Percentiles rank a stretch among this genome's conserved stretches.
Evolutionary conservation across 2,797 vertebrate genomes (phyloP).

Genomic region (Gambelia wislizenii): DNA sequence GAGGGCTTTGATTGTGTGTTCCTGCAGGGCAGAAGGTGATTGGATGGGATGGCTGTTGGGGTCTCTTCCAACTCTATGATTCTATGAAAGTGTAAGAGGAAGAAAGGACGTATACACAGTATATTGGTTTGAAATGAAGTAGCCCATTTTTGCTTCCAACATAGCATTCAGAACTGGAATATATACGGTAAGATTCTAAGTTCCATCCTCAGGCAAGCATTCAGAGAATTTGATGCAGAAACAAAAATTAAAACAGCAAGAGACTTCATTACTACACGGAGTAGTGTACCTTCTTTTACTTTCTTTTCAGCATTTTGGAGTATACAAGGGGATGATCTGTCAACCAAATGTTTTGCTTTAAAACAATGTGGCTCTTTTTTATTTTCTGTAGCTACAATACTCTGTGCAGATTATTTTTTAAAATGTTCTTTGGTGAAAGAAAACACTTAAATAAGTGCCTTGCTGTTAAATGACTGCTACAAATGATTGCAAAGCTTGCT

Average conservation of each 20-base stretch:
- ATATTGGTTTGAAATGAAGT: slow-evolving; percentile 66
- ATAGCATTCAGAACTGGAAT: slow-evolving; percentile 57
- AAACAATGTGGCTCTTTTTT: background rate
- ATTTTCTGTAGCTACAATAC: background rate
- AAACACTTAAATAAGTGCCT: background rate
- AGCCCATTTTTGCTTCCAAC: slow-evolving; percentile 61
- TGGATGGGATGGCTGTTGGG: too few relatives aligned
- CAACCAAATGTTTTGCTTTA: background rate
- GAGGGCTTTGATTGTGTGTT: too few relatives aligned
- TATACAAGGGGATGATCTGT: background rate
- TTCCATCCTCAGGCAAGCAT: slow-evolving; percentile 45
- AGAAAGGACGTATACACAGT: slow-evolving; percentile 57
- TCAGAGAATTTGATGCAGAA: slow-evolving; percentile 3
- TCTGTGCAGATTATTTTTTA: background rate
- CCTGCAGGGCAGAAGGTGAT: too few relatives aligned
- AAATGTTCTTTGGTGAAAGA: background rate
- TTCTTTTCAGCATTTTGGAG: slow-evolving; percentile 49
- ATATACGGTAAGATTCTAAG: slow-evolving; percentile 56
- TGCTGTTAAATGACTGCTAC: background rate
- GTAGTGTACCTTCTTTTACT: slow-evolving; percentile 34
- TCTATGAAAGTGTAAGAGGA: slow-evolving; percentile 44
- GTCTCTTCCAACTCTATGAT: too few relatives aligned
- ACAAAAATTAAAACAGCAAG: background rate
- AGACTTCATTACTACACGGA: slow-evolving; percentile 2
- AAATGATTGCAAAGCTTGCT: background rate